phyloP scores from a whole-genome alignment of 1,140 invertebrate genomes.

The Bilobella aurantiaca region DNA sequence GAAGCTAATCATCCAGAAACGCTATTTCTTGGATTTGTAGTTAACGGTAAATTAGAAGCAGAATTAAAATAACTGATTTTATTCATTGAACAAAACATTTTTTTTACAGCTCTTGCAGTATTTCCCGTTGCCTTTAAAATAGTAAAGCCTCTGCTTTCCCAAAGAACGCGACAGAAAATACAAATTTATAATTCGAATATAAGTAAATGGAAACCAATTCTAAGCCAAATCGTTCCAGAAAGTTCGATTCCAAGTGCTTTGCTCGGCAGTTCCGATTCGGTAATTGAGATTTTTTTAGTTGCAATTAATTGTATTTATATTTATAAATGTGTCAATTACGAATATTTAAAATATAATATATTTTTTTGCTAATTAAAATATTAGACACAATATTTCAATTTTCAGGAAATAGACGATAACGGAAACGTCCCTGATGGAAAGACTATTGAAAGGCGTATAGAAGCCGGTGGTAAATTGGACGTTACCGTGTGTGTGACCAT shows the following conservation, averaged over 20 bases:
- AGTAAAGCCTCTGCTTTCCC: conserved; percentile 15
- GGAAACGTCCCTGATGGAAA: background rate
- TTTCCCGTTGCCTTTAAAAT: conserved; percentile 1
- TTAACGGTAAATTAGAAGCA: conserved; percentile 23
- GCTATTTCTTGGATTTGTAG: conserved; percentile 7
- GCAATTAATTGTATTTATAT: too few relatives aligned
- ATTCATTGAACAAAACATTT: too few relatives aligned
- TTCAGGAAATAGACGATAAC: background rate
- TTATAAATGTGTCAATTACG: too few relatives aligned
- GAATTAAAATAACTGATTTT: background rate
- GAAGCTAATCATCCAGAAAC: conserved; percentile 20
- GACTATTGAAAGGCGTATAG: background rate
- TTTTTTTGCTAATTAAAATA: too few relatives aligned
- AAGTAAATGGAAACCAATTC: background rate
- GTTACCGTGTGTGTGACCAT: conserved; percentile 4
- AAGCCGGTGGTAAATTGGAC: conserved; percentile 16
- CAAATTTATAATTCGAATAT: conserved; percentile 12
- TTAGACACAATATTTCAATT: too few relatives aligned
- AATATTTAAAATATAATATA: too few relatives aligned
- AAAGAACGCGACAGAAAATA: conserved; percentile 14
- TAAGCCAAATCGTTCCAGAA: background rate
- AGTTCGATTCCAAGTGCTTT: background rate
- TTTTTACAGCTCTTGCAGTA: conserved; percentile 5
- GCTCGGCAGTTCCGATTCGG: too few relatives aligned
- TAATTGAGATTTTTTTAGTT: too few relatives aligned